Percentiles rank a stretch among this genome's conserved stretches.
Evolutionary conservation across 2,797 vertebrate species (phyloP).

Genomic region (Typhlichthys eigenmanni): DNA sequence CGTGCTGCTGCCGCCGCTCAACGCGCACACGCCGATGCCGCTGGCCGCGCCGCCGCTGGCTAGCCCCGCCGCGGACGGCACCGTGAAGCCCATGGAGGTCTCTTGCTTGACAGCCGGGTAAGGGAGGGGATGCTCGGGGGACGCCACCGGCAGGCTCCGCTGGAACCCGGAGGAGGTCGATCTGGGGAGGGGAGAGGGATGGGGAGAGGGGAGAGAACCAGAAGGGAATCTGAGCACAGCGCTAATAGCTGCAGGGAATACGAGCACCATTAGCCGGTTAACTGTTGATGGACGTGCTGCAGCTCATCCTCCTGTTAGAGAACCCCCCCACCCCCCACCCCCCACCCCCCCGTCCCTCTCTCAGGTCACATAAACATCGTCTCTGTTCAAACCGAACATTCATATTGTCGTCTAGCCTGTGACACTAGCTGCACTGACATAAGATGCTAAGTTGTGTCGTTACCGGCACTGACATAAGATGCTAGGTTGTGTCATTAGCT

Average conservation of each 20-base stretch:
- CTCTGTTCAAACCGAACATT: not conserved
- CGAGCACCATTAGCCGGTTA: conserved; percentile 54
- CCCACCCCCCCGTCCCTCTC: not conserved
- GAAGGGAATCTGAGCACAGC: conserved; percentile 51
- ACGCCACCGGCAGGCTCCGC: conserved; percentile 70
- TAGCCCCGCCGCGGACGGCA: conserved; percentile 57
- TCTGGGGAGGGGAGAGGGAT: conserved; percentile 72
- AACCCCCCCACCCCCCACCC: conserved; percentile 12
- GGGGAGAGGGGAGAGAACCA: conserved; percentile 58
- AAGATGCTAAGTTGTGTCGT: conserved; percentile 2
- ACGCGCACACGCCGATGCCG: conserved; percentile 34
- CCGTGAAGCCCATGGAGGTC: conserved; percentile 81
- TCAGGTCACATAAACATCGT: conserved; percentile 19
- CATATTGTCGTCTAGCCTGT: too few species aligned
- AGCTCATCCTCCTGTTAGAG: conserved; percentile 52
- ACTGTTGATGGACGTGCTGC: conserved; percentile 68
- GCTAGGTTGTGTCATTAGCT: not conserved
- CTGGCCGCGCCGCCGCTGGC: conserved; percentile 67
- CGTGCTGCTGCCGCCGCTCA: conserved; percentile 74
- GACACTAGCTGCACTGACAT: not conserved
- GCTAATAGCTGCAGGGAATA: conserved; percentile 51
- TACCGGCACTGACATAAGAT: not conserved
- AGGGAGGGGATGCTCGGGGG: conserved; percentile 68
- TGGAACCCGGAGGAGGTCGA: conserved; percentile 80
- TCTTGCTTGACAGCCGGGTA: conserved; percentile 92